These are phyloP conservation scores for Conus betulinus DNA, from an alignment of 1,140 invertebrate species.

Conservation along the genomic window DNA sequence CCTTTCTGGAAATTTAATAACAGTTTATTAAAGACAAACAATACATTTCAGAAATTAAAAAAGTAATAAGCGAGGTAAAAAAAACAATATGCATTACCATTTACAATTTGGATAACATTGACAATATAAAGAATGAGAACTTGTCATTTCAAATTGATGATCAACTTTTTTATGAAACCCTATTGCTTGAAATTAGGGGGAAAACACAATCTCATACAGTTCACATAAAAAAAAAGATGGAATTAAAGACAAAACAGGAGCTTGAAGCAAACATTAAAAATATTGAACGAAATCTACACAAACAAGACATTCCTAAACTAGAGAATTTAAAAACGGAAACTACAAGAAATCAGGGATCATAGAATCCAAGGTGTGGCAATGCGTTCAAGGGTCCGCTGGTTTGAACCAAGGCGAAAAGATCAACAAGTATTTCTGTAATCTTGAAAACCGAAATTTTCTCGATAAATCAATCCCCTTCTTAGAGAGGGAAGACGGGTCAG, in stretches of 20 bases:
- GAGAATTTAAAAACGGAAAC: constrained; percentile 16
- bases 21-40: neutral
- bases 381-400: constrained; percentile 31
- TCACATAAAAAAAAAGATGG: constrained; percentile 28
- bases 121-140: constrained; percentile 22
- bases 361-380: constrained; percentile 12
- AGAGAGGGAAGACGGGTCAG: constrained; percentile 7
- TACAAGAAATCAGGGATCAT: constrained; percentile 25
- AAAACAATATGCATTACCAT: constrained; percentile 9
- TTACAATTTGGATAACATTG: constrained; percentile 24
- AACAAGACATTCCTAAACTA: neutral
- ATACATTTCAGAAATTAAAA: constrained; percentile 7
- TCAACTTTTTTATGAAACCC: constrained; percentile 37
- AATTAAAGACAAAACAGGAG: neutral
- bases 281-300: neutral
- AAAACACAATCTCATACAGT: constrained; percentile 27
- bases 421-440: constrained; percentile 30
- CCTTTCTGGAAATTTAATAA: constrained; percentile 39
- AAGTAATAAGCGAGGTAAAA: neutral
- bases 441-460: neutral
- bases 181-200: constrained; percentile 39
- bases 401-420: constrained; percentile 22
- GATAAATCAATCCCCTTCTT: constrained; percentile 4
- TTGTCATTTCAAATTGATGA: neutral
- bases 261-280: neutral